These are phyloP conservation scores for Noctuana brunneofusca DNA, from an alignment of 2,888 invertebrate genomes.

Conservation along the genomic window DNA sequence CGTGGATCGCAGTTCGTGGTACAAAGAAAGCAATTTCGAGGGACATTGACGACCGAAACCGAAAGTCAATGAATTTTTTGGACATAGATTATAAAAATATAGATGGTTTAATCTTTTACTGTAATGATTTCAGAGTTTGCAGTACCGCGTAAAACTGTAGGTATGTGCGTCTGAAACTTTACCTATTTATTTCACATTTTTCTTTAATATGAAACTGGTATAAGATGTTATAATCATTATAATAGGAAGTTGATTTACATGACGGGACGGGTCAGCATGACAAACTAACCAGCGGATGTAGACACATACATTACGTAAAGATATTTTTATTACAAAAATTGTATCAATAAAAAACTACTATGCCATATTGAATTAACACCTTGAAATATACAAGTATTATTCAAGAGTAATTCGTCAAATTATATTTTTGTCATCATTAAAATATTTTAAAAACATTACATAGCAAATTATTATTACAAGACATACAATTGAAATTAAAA, in stretches of 20 bases:
- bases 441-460: no score
- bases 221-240: no score
- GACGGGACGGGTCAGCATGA: neutral
- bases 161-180: no score
- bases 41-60: constrained; percentile 59
- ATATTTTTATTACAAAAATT: no score
- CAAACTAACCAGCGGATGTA: neutral
- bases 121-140: neutral
- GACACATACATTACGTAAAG: neutral
- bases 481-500: neutral
- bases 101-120: neutral
- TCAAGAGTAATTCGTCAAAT: no score
- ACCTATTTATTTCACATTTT: no score
- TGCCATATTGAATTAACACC: no score
- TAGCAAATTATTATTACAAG: no score
- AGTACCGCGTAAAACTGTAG: no score
- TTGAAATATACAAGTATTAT: no score
- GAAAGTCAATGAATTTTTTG: constrained; percentile 56
- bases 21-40: constrained; percentile 58
- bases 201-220: no score
- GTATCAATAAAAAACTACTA: neutral
- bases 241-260: neutral
- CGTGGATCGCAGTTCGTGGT: constrained; percentile 40
- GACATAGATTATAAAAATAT: constrained; percentile 48
- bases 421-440: no score